Conservation (phyloP, 2,888 invertebrate species). For the Belgica antarctica region DNA sequence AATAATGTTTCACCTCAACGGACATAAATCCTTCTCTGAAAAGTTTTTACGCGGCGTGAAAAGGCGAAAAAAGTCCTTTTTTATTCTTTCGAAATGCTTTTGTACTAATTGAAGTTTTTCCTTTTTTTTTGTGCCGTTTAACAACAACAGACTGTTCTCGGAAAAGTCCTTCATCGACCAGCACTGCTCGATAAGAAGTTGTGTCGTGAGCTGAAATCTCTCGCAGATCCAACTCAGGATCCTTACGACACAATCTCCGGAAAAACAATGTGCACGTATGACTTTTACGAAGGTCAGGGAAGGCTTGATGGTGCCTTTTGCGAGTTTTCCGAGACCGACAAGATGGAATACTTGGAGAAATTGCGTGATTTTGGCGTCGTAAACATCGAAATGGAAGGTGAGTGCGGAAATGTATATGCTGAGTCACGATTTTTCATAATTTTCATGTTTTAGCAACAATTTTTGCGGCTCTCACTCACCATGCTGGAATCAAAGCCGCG, state of each 20-base stretch:
- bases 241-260: conserved; percentile 86
- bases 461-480: conserved; percentile 89
- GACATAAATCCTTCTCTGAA: no score
- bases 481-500: conserved; percentile 90
- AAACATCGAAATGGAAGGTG: conserved; percentile 27
- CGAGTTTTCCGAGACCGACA: conserved; percentile 86
- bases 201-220: conserved; percentile 72
- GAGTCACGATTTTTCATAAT: not conserved
- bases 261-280: conserved; percentile 93
- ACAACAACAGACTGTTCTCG: conserved; percentile 70
- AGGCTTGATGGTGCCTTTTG: conserved; percentile 96
- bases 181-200: conserved; percentile 80
- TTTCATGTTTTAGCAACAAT: conserved; percentile 62
- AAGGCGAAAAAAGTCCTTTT: no score
- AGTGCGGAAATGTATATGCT: not conserved
- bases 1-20: no score
- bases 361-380: conserved; percentile 65
- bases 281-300: conserved; percentile 98
- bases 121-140: not conserved
- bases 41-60: no score
- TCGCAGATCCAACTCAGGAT: conserved; percentile 68
- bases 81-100: not conserved
- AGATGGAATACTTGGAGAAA: conserved; percentile 78
- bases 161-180: conserved; percentile 76
- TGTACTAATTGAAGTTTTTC: not conserved